These are phyloP conservation scores for Calidris pugnax DNA, from an alignment of 2,113 vertebrate species.

Conservation along the genomic window DNA sequence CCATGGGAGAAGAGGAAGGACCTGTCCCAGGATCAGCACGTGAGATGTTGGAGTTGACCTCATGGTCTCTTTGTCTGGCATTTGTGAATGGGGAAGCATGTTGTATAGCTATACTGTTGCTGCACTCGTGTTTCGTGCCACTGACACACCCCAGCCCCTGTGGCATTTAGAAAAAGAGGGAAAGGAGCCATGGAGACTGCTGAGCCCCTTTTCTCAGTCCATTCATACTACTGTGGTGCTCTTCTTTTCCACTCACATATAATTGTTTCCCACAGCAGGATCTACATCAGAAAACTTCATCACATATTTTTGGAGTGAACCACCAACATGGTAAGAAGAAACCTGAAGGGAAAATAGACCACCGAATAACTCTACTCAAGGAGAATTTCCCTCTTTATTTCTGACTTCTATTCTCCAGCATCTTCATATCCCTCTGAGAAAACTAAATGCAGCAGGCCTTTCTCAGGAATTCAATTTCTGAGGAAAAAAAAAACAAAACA, in stretches of 20 bases:
- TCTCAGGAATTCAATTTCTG: background rate
- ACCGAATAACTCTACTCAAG: background rate
- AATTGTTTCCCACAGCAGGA: background rate
- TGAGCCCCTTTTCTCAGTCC: background rate
- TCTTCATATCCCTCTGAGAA: background rate
- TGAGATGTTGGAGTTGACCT: background rate
- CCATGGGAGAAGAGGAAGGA: background rate
- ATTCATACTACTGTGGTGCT: background rate
- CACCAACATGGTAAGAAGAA: background rate
- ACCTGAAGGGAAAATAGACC: background rate
- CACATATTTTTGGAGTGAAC: background rate
- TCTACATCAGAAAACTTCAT: background rate
- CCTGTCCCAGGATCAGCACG: background rate
- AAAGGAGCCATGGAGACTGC: background rate
- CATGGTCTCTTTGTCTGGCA: background rate
- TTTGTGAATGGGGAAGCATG: background rate
- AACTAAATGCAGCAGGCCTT: background rate
- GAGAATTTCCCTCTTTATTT: background rate
- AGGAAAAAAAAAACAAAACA: background rate
- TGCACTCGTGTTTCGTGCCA: background rate
- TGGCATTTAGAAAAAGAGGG: background rate
- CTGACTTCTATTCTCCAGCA: background rate
- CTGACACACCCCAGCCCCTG: background rate
- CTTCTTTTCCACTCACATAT: background rate
- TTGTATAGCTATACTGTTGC: background rate